phyloP scores from a whole-genome alignment of 2,797 vertebrate genomes.

The Bryconaethiops microstoma region DNA sequence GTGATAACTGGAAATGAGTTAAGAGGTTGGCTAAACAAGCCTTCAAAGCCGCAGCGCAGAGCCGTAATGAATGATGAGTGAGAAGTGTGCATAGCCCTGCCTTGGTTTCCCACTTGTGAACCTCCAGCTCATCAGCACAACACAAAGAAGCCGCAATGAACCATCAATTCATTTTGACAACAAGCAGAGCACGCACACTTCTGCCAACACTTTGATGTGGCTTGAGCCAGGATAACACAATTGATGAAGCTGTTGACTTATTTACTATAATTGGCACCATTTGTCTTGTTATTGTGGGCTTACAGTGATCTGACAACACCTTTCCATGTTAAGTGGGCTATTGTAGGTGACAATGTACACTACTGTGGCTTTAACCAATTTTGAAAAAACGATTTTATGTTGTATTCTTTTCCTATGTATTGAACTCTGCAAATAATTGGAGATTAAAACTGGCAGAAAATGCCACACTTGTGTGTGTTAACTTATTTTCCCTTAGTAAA shows the following conservation, averaged over 20 bases:
- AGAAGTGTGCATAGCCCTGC: conserved; percentile 36
- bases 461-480: no score
- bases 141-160: conserved; percentile 40
- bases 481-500: no score
- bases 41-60: conserved; percentile 26
- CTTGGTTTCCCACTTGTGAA: conserved; percentile 29
- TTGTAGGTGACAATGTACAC: background rate
- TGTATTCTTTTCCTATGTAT: no score
- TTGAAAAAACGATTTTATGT: no score
- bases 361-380: background rate
- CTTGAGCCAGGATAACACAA: conserved; percentile 33
- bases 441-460: no score
- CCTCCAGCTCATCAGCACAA: conserved; percentile 49
- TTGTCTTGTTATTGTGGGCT: conserved; percentile 32
- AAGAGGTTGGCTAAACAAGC: conserved; percentile 37
- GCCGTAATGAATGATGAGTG: conserved; percentile 39
- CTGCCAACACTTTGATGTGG: conserved; percentile 54
- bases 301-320: conserved; percentile 29
- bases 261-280: conserved; percentile 34
- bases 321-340: background rate
- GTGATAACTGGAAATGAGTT: conserved; percentile 15
- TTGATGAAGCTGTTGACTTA: conserved; percentile 39
- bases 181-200: conserved; percentile 37
- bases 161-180: conserved; percentile 52
- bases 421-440: no score